A percentile compares a stretch with the other conserved stretches of the same genome.
Evolutionary conservation across 2,113 vertebrate species (phyloP).

Genomic region (Tychaedon coryphoeus): DNA sequence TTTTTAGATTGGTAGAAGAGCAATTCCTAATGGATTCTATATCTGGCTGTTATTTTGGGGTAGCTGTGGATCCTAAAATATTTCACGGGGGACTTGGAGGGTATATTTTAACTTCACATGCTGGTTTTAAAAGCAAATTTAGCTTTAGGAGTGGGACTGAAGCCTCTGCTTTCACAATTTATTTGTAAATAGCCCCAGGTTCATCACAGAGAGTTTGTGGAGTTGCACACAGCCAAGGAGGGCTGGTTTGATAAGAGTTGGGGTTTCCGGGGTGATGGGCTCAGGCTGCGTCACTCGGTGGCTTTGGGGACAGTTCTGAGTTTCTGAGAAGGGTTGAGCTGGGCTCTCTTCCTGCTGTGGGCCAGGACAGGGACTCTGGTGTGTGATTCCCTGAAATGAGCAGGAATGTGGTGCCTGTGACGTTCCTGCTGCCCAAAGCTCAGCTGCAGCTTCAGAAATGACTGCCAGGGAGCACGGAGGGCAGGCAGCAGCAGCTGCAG

Average conservation of each 20-base stretch:
- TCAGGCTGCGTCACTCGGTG: background rate
- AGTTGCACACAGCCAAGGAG: rapidly evolving
- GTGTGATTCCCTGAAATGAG: background rate
- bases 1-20: background rate
- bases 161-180: background rate
- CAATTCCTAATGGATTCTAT: background rate
- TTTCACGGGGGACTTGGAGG: background rate
- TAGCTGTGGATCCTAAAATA: background rate
- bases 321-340: background rate
- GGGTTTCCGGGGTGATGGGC: background rate
- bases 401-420: background rate
- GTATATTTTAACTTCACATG: background rate
- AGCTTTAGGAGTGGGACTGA: background rate
- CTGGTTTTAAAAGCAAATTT: background rate
- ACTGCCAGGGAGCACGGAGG: background rate
- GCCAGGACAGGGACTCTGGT: background rate
- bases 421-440: background rate
- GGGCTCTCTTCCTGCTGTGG: background rate
- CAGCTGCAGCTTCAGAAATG: background rate
- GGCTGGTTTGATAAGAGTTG: background rate
- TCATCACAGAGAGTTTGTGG: rapidly evolving
- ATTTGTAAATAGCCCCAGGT: background rate
- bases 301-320: rapidly evolving
- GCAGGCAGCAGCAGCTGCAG: background rate
- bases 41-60: background rate